These are phyloP conservation scores for Poecilia picta DNA, from an alignment of 2,797 vertebrate genomes.

Conservation along the genomic window DNA sequence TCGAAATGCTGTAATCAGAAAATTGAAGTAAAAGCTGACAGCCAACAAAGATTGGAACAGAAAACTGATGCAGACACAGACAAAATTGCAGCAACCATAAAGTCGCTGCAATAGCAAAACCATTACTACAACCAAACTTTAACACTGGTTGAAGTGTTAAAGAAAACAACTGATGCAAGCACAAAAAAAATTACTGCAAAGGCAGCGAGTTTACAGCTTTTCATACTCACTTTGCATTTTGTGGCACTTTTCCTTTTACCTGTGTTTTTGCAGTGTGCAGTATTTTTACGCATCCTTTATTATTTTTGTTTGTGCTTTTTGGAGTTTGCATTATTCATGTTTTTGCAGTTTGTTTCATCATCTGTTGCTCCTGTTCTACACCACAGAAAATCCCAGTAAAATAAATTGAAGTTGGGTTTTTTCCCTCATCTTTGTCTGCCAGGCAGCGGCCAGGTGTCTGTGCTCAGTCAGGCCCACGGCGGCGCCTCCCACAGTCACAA, in stretches of 20 bases:
- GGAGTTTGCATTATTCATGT: not conserved
- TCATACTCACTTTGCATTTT: not conserved
- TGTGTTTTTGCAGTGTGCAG: not conserved
- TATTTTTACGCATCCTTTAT: not conserved
- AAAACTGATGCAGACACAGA: not conserved
- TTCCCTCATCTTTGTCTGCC: conserved; percentile 43
- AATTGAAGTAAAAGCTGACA: not conserved
- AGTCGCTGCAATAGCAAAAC: no score
- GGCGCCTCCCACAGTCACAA: conserved; percentile 73
- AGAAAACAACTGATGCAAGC: no score
- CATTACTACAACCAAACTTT: no score
- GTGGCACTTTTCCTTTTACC: not conserved
- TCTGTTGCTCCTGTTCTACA: not conserved
- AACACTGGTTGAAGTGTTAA: no score
- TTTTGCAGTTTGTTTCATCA: not conserved
- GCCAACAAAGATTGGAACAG: not conserved
- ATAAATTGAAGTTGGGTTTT: not conserved
- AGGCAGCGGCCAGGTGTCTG: conserved; percentile 80
- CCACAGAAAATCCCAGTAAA: not conserved
- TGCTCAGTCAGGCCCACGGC: conserved; percentile 73
- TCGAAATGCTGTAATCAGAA: no score
- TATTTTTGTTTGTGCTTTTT: not conserved
- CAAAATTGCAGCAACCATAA: not conserved
- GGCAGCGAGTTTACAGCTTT: not conserved
- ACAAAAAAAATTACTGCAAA: no score